These are phyloP conservation scores for Oryzias curvinotus DNA, from an alignment of 2,113 vertebrate species.

Conservation along the genomic window DNA sequence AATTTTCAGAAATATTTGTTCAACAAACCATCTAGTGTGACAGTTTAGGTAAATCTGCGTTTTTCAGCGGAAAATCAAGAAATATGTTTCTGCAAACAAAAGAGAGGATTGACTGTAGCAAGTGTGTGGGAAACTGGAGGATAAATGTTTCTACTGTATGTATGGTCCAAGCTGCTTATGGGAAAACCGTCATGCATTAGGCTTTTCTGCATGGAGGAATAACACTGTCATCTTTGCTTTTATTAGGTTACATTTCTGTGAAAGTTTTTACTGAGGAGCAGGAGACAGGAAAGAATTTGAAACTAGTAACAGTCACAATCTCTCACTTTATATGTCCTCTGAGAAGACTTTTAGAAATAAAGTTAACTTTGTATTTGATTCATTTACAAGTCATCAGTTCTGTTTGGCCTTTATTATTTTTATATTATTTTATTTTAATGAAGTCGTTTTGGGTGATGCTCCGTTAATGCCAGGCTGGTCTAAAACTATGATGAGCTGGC, in stretches of 20 bases:
- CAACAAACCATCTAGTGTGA: not conserved
- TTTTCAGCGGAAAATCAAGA: not conserved
- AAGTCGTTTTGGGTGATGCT: too few species aligned
- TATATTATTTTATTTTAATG: too few species aligned
- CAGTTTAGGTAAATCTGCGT: not conserved
- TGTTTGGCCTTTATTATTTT: too few species aligned
- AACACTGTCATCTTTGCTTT: conserved; percentile 31
- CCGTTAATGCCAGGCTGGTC: too few species aligned
- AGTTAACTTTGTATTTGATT: not conserved
- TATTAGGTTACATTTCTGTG: conserved; percentile 21
- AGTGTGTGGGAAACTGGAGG: not conserved
- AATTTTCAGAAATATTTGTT: not conserved
- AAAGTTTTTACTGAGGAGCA: conserved; percentile 20
- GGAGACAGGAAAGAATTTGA: not conserved
- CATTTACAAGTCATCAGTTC: too few species aligned
- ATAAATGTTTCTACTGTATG: conserved; percentile 5
- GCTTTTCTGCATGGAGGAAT: conserved; percentile 10
- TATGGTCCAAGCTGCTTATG: conserved; percentile 22
- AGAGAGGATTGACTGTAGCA: not conserved
- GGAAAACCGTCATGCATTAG: conserved; percentile 37
- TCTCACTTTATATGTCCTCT: not conserved
- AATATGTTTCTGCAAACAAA: not conserved
- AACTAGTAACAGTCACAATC: conserved; percentile 28
- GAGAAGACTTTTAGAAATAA: conserved; percentile 8
- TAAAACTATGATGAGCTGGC: too few species aligned